Base-by-base conservation (phyloP, 2,113 vertebrate genomes). In the Lasiurus cinereus region DNA sequence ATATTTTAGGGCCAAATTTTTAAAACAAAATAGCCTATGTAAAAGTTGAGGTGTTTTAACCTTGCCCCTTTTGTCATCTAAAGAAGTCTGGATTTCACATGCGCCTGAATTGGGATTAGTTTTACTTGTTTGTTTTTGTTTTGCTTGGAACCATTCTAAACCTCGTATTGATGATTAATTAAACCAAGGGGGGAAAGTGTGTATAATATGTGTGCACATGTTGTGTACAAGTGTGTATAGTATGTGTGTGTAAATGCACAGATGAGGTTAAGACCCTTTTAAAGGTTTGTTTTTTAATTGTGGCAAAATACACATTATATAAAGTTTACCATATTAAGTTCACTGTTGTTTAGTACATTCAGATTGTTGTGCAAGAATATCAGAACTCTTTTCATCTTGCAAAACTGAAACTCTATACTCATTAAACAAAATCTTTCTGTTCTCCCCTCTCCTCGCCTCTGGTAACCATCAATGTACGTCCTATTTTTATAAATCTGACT, bases 361-460 rank as follows among this genome's bases (percentile, higher is more conserved):
- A 39, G 21, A 2, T 1, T 5, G 1, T 14, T 56, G 6, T 43
- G 39, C 19, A 18, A 16, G 11, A 31, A 10, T 74, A 48, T 33
- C 4, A 70, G 69, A 79, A 54, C 36, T 79, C 39, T 62, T 59
- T 54, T 46, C 64, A 22, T 33, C 50, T 76, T 79, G 54, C 33
- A 50, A 59, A 77, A 76, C 0, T 66, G 27, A 77, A 54, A 59
- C 64, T 52, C 16, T 14, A 46, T 5, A 19, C 8, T 50, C 29
- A 66, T 21, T 50, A 39, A 92, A 50, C 54, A 29, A 11, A 2
- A 29, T 36, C 9, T 9, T 16, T 2, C 5, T 27, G 0, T 2
- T 14, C 18, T 52, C 2, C 67, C 27, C 24, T 16, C 1, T 0
- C 2, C 4, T 7, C 7, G 1, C 0, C 12, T 22, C 46, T 3